Evolutionary conservation across 2,797 vertebrate genomes (phyloP).

Genomic region (Gallinago nigripennis): DNA sequence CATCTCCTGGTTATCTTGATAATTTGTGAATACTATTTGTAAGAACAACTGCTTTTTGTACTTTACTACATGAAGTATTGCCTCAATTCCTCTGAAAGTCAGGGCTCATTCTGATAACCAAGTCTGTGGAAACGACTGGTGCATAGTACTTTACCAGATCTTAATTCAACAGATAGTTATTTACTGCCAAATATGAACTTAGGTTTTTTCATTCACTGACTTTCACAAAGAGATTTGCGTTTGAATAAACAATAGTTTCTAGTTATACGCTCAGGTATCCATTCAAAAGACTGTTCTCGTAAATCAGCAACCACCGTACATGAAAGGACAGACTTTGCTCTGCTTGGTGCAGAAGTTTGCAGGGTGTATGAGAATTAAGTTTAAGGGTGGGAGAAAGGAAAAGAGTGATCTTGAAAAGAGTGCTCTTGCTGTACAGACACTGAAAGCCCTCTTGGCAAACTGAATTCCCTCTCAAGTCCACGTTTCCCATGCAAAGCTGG

Average conservation of each 20-base stretch:
- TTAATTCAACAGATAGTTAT: background rate
- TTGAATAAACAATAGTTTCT: background rate
- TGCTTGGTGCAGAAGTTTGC: background rate
- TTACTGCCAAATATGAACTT: background rate
- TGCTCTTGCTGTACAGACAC: background rate
- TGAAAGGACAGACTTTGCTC: background rate
- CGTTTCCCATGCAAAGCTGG: background rate
- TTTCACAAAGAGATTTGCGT: background rate
- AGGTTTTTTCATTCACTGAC: background rate
- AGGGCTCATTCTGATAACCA: background rate
- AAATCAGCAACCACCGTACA: background rate
- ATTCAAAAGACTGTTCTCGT: background rate
- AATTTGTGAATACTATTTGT: background rate
- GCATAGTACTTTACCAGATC: background rate
- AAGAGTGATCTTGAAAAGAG: background rate
- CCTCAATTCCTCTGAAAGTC: background rate
- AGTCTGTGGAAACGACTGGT: background rate
- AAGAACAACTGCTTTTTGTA: background rate
- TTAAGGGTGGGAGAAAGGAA: rapidly evolving
- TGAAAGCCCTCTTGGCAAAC: background rate
- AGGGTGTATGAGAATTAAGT: background rate
- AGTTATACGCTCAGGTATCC: background rate
- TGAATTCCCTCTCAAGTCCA: background rate
- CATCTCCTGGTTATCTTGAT: background rate
- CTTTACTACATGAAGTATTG: background rate